These are phyloP conservation scores for Lagria hirta DNA, from an alignment of 2,888 invertebrate genomes.

Conservation along the genomic window DNA sequence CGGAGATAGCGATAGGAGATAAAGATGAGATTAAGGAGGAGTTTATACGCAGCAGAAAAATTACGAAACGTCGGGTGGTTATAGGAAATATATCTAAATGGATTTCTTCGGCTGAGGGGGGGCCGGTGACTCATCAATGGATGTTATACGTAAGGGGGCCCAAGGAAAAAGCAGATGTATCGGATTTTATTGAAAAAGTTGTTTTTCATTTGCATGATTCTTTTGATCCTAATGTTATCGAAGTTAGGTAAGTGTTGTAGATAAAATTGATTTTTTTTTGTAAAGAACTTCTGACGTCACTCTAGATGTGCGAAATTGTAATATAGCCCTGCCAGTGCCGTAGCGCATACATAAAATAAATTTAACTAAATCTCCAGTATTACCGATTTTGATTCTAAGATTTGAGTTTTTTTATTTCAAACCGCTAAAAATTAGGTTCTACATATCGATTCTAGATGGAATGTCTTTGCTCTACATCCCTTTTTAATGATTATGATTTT, in stretches of 20 bases:
- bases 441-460: too few species aligned
- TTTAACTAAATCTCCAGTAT: constrained; percentile 16
- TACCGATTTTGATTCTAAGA: too few species aligned
- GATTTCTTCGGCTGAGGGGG: constrained; percentile 68
- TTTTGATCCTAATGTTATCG: constrained; percentile 82
- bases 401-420: too few species aligned
- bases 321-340: constrained; percentile 20
- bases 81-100: constrained; percentile 82
- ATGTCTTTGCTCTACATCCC: too few species aligned
- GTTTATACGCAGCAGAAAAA: constrained; percentile 43
- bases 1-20: constrained; percentile 7
- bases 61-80: constrained; percentile 50
- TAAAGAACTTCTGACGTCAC: not conserved
- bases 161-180: constrained; percentile 61
- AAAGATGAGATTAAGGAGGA: constrained; percentile 7
- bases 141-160: constrained; percentile 81
- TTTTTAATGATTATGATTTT: too few species aligned
- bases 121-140: constrained; percentile 85
- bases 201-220: constrained; percentile 82
- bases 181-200: constrained; percentile 70
- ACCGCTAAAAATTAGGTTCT: too few species aligned
- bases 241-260: constrained; percentile 63
- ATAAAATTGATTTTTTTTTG: too few species aligned
- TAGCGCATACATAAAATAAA: not conserved
- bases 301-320: constrained; percentile 8